Evolutionary conservation across 2,888 invertebrate genomes (phyloP), one percentile per base, ranked within the genome.

Genomic region (Anthrax anthrax): DNA sequence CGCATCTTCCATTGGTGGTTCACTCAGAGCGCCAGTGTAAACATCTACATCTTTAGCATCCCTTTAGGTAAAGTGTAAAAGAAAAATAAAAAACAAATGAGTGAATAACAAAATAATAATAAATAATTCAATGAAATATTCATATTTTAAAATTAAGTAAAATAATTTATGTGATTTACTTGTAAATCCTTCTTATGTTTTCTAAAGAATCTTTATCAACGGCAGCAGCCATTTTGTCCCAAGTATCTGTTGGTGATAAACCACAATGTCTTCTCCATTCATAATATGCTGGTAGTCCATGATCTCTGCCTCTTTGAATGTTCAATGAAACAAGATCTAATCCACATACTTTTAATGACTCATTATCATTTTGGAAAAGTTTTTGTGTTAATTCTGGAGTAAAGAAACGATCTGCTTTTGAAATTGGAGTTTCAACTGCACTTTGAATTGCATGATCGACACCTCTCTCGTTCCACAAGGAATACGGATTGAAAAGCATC

Each of bases 241-340:
- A 89, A 42, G 65, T 73, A 32, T 59, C 69, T 0, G 79, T 77
- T 17, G 72, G 66, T 0, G 72, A 62, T 39, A 90, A 69, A 0
- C 81, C 81, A 56, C 92, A 94, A 58, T 80, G 76, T 47, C 79
- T 72, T 42, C 90, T 70, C 81, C 85, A 91, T 32, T 72, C 72
- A 0, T 78, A 75, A 65, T 91, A 92, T 1, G 81, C 69, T 0
- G 86, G 83, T 47, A 92, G 69, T 0, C 90, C 91, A 63, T 91
- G 90, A 70, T 92, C 91, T 1, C 91, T 69, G 0, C 90, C 90
- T 34, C 90, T 75, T 65, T 92, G 90, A 57, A 92, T 86, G 66
- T 91, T 89, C 51, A 90, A 70, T 0, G 90, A 84, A 0, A 89
- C 86, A 58, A 91, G 70, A 71, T 92, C 91, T 47, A 90, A 70